Evolutionary conservation across 1,140 invertebrate species (phyloP).

Genomic region (Drosophila saltans): DNA sequence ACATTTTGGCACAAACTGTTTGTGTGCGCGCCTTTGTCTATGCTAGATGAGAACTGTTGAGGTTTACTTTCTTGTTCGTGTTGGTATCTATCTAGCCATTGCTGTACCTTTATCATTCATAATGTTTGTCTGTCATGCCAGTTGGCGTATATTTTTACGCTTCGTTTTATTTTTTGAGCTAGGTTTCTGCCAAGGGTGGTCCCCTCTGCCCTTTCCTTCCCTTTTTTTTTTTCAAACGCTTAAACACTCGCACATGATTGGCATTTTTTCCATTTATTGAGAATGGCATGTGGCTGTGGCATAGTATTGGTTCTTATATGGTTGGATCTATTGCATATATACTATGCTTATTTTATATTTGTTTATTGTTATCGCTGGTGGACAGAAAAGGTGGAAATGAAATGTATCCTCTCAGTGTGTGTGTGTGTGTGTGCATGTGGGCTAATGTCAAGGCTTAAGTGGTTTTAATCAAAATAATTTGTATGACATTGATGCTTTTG

Average conservation of each 20-base stretch:
- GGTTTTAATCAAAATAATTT: slow-evolving; percentile 10
- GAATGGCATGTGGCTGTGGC: slow-evolving; percentile 35
- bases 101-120: slow-evolving; percentile 73
- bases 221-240: neutral
- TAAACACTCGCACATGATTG: slow-evolving; percentile 45
- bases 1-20: slow-evolving; percentile 51
- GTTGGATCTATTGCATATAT: too few relatives aligned
- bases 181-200: slow-evolving; percentile 31
- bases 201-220: neutral
- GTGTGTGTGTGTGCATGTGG: slow-evolving; percentile 10
- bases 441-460: slow-evolving; percentile 10
- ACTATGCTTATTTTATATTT: neutral
- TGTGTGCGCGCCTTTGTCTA: slow-evolving; percentile 40
- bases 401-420: too few relatives aligned
- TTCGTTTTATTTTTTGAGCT: slow-evolving; percentile 53
- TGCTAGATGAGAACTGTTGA: slow-evolving; percentile 31
- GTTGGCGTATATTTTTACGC: slow-evolving; percentile 32
- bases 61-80: slow-evolving; percentile 31
- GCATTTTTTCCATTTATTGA: slow-evolving; percentile 58
- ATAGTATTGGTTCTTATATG: too few relatives aligned
- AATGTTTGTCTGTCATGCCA: slow-evolving; percentile 72
- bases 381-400: slow-evolving; percentile 12
- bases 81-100: slow-evolving; percentile 33
- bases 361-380: slow-evolving; percentile 7
- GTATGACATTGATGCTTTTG: neutral